Base-by-base conservation (phyloP, 2,113 vertebrate species). In the Colius striatus region DNA sequence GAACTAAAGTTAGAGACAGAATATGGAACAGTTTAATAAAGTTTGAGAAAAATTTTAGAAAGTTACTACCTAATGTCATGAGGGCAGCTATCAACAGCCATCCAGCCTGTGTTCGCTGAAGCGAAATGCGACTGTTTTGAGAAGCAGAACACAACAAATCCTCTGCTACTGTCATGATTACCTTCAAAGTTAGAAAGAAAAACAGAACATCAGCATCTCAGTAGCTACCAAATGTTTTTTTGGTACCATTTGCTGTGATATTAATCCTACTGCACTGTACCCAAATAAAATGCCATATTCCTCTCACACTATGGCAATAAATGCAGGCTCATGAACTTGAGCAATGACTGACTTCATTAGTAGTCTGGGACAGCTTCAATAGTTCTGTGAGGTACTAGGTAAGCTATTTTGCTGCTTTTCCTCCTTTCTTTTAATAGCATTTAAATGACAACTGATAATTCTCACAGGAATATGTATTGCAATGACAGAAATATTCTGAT, bases 31-130 rank as follows among this genome's bases (percentile, higher is more conserved):
- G 19, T 13, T 87, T 68, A 76, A 26, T 18, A 79, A 2, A 77
- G 38, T 60, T 84, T 61, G 91, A 73, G 32, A 62, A 88, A 79
- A 97, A 53, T 0, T 84, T 15, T 17, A 95, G 34, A 79, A 94
- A 67, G 81, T 16, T 85, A 43, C 95, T 98, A 99, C 99, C 99
- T 88, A 99, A 95, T 5, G 98, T 99, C 98, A 98, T 98, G 87
- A 99, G 97, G 15, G 99, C 98, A 63, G 98, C 97, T 84, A 99
- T 95, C 89, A 99, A 95, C 48, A 99, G 97, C 99, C 99, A 99
- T 77, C 99, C 99, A 65, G 98, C 98, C 94, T 99, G 99, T 26
- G 98, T 98, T 86, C 99, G 98, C 89, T 99, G 99, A 78, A 98
- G 82, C 30, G 99, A 99, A 90, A 99, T 94, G 12, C 98, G 98